Evolutionary conservation across 2,888 invertebrate genomes (phyloP), one percentile per base, ranked within the genome.

Genomic region (Meliscaeva auricollis): DNA sequence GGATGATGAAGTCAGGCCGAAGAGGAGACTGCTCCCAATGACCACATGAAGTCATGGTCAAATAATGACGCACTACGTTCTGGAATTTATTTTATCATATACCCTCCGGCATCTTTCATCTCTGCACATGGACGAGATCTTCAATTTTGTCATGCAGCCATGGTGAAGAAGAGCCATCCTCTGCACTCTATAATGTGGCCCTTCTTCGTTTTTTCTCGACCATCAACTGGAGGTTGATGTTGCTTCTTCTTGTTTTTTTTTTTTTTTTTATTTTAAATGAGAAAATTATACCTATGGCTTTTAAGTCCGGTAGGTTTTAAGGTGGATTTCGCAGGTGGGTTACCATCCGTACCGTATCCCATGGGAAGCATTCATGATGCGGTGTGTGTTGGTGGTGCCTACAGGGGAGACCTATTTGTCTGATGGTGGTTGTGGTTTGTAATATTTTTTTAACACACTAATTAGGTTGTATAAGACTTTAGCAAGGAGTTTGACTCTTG

Each of bases 51-150:
- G 74, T 64, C 75, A 79, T 60, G 70, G 79, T 66, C 70, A 66
- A 50, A 50, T 50, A 50, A 66, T 66, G 66, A 66, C 66, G 66
- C 50, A 74, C 69, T 52, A 62, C 68, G 75, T 56, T 68, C 44
- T 70, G 79, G 83, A 79, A 83, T 83, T 78, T 60, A 38, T 41
- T 64, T 74, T 79, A 84, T 79, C 79, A 60, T 52, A 48, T n/a
- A n/a, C n/a, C 54, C 73, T 35, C 68, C 46, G 68, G 82, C 82
- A 83, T 83, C 78, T 62, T 22, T 30, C 41, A 20, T 66, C 66
- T 50, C 66, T 50, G 32, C 17, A 9, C 30, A 32, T 64, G 58
- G 30, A 30, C 62, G 3, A 50, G 83, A 84, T 84, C 58, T 46
- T 52, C 74, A 62, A 62, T 79, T 74, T 83, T 74, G 74, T 83